These are phyloP conservation scores for Aleiodes testaceus DNA, from an alignment of 2,888 invertebrate genomes.

Conservation along the genomic window DNA sequence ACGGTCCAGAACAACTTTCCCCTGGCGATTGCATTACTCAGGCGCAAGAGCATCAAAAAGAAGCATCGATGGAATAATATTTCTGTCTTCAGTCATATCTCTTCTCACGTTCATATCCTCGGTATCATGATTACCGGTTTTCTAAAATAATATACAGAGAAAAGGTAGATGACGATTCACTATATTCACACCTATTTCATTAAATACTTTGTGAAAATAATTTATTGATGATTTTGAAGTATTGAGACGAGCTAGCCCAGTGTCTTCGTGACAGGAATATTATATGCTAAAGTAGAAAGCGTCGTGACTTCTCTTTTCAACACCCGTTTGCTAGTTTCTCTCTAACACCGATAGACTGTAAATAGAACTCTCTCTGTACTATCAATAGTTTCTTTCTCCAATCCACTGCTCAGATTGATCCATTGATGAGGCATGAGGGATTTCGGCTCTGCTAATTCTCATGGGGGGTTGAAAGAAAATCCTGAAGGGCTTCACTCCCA, in stretches of 20 bases:
- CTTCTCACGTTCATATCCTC: conserved; percentile 27
- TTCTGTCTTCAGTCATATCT: conserved; percentile 25
- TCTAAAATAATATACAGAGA: conserved; percentile 29
- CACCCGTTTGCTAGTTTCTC: conserved; percentile 23
- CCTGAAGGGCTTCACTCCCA: no score
- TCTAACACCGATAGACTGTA: background rate
- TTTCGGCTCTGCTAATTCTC: no score
- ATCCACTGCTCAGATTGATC: background rate
- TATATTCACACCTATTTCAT: background rate
- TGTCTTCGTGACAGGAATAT: conserved; percentile 21
- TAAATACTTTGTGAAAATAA: conserved; percentile 12
- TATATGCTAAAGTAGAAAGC: conserved; percentile 27
- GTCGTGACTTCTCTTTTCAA: conserved; percentile 19
- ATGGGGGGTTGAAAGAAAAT: no score
- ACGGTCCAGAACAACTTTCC: conserved; percentile 24
- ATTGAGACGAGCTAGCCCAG: background rate
- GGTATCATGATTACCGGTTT: conserved; percentile 24
- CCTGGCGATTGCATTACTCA: conserved; percentile 12
- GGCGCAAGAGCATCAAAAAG: conserved; percentile 30
- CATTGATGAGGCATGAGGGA: background rate
- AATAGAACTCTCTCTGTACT: background rate
- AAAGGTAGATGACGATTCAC: conserved; percentile 4
- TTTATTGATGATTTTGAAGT: conserved; percentile 8
- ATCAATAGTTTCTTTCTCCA: background rate
- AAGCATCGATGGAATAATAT: conserved; percentile 28